Percentiles rank a stretch among this genome's conserved stretches.
These are phyloP conservation scores for Drosophila pallidifrons DNA, from an alignment of 1,140 invertebrate species.

Conservation along the genomic window DNA sequence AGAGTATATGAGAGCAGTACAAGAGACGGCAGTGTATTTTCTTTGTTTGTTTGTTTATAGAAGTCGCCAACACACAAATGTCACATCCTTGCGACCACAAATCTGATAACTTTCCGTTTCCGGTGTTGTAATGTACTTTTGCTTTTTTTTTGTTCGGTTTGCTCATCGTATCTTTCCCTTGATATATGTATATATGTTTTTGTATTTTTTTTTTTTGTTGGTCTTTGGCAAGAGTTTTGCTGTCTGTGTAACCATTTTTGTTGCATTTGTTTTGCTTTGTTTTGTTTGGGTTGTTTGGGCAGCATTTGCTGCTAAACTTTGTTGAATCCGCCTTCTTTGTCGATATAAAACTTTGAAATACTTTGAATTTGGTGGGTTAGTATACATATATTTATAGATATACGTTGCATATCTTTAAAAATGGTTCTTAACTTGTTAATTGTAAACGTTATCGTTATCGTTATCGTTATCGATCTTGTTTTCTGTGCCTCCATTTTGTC, in stretches of 20 bases:
- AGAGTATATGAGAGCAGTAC: slow-evolving; percentile 37
- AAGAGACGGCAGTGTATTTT: slow-evolving; percentile 54
- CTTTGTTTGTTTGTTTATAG: slow-evolving; percentile 1
- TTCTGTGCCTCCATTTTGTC: slow-evolving; percentile 4
- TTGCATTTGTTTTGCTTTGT: background rate
- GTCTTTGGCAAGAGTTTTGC: slow-evolving; percentile 57
- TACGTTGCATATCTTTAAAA: slow-evolving; percentile 79
- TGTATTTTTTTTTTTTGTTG: slow-evolving; percentile 33
- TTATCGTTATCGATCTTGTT: slow-evolving; percentile 55
- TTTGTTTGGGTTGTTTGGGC: slow-evolving; percentile 2
- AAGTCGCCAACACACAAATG: slow-evolving; percentile 28
- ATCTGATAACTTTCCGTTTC: slow-evolving; percentile 23
- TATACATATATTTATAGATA: slow-evolving; percentile 84
- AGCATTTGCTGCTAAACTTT: slow-evolving; percentile 4
- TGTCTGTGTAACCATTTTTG: slow-evolving; percentile 7
- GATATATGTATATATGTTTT: slow-evolving; percentile 1
- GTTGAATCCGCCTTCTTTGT: slow-evolving; percentile 20
- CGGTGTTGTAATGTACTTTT: background rate
- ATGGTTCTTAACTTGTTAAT: slow-evolving; percentile 73
- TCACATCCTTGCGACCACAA: slow-evolving; percentile 15
- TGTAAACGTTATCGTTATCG: slow-evolving; percentile 71
- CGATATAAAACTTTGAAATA: slow-evolving; percentile 78
- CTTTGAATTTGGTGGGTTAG: slow-evolving; percentile 84
- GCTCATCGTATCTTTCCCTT: background rate
- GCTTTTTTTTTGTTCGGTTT: background rate